phyloP scores from a whole-genome alignment of 2,888 invertebrate species.

The Standfussiana lucernea region DNA sequence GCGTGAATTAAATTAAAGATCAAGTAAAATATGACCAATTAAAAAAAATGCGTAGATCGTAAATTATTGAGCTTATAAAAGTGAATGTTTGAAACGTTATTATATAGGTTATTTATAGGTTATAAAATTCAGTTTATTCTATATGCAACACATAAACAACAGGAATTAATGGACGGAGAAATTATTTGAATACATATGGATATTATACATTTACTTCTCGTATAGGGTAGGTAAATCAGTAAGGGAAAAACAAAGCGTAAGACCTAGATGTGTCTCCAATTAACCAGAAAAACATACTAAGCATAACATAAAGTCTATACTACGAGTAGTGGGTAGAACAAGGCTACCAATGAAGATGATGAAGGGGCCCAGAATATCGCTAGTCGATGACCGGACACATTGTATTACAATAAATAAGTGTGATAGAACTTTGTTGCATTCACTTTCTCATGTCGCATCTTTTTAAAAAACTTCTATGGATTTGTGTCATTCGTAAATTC shows the following conservation, averaged over 20 bases:
- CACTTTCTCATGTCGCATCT: not conserved
- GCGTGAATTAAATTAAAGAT: not conserved
- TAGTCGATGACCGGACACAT: not conserved
- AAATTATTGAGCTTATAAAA: conserved; percentile 4
- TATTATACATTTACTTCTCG: not conserved
- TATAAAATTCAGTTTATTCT: not conserved
- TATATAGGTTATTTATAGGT: not conserved
- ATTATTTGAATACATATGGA: no score
- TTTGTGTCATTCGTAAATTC: not conserved
- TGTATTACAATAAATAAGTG: not conserved
- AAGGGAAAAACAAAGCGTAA: not conserved
- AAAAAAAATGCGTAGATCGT: conserved; percentile 10
- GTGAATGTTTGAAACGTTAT: not conserved
- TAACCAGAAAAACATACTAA: not conserved
- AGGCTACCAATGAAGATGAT: no score
- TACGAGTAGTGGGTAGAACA: not conserved
- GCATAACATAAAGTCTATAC: not conserved
- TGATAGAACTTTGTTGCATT: not conserved
- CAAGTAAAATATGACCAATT: not conserved
- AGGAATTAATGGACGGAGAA: no score
- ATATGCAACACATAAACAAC: no score
- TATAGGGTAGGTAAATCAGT: not conserved
- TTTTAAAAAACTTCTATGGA: not conserved
- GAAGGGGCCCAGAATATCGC: not conserved
- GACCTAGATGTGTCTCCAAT: not conserved